Percentiles rank a stretch among this genome's conserved stretches.
These are phyloP conservation scores for Eulemur coronatus DNA, from an alignment of 2,797 vertebrate genomes.

Conservation along the genomic window DNA sequence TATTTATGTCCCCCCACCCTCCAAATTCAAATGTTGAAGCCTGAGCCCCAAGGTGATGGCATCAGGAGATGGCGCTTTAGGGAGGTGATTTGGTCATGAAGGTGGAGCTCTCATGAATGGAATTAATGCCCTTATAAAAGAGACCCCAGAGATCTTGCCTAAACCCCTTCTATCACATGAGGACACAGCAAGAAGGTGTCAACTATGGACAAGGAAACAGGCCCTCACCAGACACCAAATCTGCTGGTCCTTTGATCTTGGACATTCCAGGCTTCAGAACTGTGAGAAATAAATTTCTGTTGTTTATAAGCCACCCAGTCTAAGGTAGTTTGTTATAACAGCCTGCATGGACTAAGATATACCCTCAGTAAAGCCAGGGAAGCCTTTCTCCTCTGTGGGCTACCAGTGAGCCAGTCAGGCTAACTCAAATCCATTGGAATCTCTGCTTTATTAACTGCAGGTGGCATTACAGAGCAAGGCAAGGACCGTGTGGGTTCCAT, in stretches of 20 bases:
- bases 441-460: background rate
- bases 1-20: background rate
- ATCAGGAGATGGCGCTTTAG: background rate
- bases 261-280: background rate
- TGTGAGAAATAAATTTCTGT: background rate
- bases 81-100: background rate
- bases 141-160: background rate
- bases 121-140: background rate
- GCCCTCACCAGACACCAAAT: background rate
- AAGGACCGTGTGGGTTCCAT: background rate
- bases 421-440: too few species aligned
- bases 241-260: too few species aligned
- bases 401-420: background rate
- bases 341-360: background rate
- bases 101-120: background rate
- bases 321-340: background rate
- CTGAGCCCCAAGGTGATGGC: background rate
- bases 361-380: background rate
- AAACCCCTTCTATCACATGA: background rate
- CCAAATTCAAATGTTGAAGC: background rate
- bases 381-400: background rate
- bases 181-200: background rate
- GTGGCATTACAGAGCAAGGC: background rate
- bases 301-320: background rate
- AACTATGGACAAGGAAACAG: background rate